Evolutionary conservation across 2,113 vertebrate species (phyloP).

Genomic region (Neodontobutis hainanensis): DNA sequence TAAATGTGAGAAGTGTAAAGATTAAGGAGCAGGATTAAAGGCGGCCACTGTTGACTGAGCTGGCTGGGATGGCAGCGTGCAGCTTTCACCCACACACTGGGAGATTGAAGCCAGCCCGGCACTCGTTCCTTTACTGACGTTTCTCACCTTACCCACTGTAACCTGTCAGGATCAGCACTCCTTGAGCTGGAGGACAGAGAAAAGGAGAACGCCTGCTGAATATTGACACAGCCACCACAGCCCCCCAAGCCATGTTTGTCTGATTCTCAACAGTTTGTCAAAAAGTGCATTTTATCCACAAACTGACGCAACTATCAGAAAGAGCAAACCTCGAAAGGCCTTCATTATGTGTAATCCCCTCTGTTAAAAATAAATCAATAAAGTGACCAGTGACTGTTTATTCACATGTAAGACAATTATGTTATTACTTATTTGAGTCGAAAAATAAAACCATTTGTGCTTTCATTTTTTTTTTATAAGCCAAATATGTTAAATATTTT

Average conservation of each 20-base stretch:
- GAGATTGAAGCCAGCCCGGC: constrained; percentile 63
- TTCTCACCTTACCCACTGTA: constrained; percentile 75
- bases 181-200: constrained; percentile 46
- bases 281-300: constrained; percentile 53
- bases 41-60: constrained; percentile 67
- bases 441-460: no score
- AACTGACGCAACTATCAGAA: constrained; percentile 64
- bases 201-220: constrained; percentile 53
- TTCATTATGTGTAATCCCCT: not conserved
- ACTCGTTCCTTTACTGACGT: constrained; percentile 46
- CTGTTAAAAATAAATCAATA: constrained; percentile 14
- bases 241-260: constrained; percentile 17
- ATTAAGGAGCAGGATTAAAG: constrained; percentile 77
- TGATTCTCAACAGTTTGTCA: constrained; percentile 41
- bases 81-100: constrained; percentile 65
- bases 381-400: no score
- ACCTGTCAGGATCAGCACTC: constrained; percentile 69
- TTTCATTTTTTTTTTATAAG: no score
- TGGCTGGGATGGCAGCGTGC: constrained; percentile 61
- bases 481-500: no score
- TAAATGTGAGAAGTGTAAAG: constrained; percentile 68
- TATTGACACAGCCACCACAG: constrained; percentile 48
- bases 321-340: constrained; percentile 7
- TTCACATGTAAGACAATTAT: no score
- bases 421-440: no score